Evolutionary conservation across 2,888 invertebrate species (phyloP).

Genomic region (Plagodis pulveraria): DNA sequence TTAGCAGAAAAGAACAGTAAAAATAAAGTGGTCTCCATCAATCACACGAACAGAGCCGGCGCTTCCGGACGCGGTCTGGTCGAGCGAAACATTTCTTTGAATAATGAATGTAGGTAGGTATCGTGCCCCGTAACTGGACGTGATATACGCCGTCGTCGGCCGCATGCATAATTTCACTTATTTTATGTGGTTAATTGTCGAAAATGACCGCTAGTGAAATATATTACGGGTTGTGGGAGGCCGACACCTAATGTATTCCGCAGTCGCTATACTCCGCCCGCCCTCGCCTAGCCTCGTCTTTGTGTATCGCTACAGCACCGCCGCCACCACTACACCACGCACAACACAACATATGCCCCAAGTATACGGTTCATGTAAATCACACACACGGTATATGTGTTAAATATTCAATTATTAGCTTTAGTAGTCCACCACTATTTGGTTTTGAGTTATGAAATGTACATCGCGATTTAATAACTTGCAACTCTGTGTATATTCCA

Average conservation of each 20-base stretch:
- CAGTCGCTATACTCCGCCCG: slow-evolving; percentile 69
- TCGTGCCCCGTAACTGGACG: slow-evolving; percentile 84
- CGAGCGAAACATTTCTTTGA: slow-evolving; percentile 84
- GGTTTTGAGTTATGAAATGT: slow-evolving; percentile 21
- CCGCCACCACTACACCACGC: slow-evolving; percentile 32
- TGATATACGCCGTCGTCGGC: slow-evolving; percentile 84
- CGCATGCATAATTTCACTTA: slow-evolving; percentile 85
- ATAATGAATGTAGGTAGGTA: slow-evolving; percentile 84
- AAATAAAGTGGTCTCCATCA: slow-evolving; percentile 80
- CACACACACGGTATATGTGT: slow-evolving; percentile 33
- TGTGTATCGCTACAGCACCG: slow-evolving; percentile 46
- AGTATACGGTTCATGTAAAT: slow-evolving; percentile 42
- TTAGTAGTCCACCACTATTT: slow-evolving; percentile 34
- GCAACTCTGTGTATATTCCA: not conserved
- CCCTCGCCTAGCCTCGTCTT: slow-evolving; percentile 67
- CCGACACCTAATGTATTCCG: slow-evolving; percentile 81
- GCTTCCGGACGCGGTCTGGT: slow-evolving; percentile 78
- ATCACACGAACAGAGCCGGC: slow-evolving; percentile 80
- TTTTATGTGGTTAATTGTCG: slow-evolving; percentile 85
- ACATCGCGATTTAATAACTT: slow-evolving; percentile 22
- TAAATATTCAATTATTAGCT: slow-evolving; percentile 26
- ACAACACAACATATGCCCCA: slow-evolving; percentile 39
- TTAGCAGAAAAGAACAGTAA: slow-evolving; percentile 67
- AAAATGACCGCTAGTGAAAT: slow-evolving; percentile 84
- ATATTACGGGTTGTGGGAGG: slow-evolving; percentile 75